Evolutionary conservation across 2,888 invertebrate species (phyloP).

Genomic region (Ametastegia equiseti): DNA sequence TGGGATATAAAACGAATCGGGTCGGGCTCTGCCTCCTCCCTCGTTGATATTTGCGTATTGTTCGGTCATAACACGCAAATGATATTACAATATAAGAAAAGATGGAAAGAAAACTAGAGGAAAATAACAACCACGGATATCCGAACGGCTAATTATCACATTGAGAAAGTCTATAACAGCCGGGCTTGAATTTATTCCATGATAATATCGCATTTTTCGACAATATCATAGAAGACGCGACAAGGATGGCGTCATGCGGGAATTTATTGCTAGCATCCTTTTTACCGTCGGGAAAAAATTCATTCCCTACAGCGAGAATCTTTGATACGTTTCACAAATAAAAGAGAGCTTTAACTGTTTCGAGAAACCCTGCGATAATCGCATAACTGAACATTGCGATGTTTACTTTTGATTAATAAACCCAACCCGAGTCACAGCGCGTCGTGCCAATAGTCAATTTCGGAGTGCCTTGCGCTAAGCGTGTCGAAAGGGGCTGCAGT

Average conservation of each 20-base stretch:
- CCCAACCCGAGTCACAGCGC: slow-evolving; percentile 42
- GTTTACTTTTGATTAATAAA: neutral
- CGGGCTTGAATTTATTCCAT: slow-evolving; percentile 2
- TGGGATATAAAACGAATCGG: slow-evolving; percentile 38
- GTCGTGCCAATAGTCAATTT: slow-evolving; percentile 56
- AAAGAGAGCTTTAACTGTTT: neutral
- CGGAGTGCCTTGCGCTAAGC: slow-evolving; percentile 59
- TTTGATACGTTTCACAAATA: neutral
- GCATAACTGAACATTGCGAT: neutral
- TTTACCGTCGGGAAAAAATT: slow-evolving; percentile 22
- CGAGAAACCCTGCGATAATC: neutral
- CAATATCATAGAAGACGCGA: slow-evolving; percentile 46
- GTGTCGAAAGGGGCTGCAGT: slow-evolving; percentile 52
- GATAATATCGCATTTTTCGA: neutral
- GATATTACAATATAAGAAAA: neutral
- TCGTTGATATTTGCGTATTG: slow-evolving; percentile 32
- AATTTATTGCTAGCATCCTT: slow-evolving; percentile 37
- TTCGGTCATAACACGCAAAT: slow-evolving; percentile 30
- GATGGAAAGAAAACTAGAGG: neutral
- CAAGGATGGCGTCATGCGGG: slow-evolving; percentile 62
- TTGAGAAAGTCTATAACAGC: slow-evolving; percentile 11
- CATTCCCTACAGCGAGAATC: neutral
- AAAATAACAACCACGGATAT: neutral
- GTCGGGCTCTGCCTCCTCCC: slow-evolving; percentile 11
- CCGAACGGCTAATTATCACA: neutral